These are phyloP conservation scores for Colletes gigas DNA, from an alignment of 1,140 invertebrate species.

Conservation along the genomic window DNA sequence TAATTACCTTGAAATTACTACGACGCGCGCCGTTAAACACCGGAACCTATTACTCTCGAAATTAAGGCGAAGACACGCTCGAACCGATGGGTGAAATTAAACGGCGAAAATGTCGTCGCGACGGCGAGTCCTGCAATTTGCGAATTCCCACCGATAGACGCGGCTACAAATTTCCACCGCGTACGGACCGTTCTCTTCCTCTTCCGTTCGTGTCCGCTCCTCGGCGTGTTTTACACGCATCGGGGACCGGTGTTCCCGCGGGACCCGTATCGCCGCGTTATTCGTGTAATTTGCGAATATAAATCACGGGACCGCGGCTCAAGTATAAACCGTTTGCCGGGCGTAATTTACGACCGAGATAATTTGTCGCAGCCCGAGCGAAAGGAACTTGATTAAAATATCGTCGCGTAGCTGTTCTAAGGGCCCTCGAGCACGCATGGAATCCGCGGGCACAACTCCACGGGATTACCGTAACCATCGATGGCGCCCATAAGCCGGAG, in stretches of 20 bases:
- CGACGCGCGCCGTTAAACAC: constrained; percentile 38
- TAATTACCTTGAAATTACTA: constrained; percentile 56
- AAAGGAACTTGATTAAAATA: constrained; percentile 44
- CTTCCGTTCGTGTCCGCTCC: neutral
- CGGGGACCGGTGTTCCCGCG: neutral
- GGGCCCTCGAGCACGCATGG: neutral
- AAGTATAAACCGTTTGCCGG: neutral
- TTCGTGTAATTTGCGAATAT: constrained; percentile 3
- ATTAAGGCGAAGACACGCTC: no score
- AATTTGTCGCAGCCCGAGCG: constrained; percentile 38
- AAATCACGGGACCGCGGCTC: neutral
- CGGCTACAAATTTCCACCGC: neutral
- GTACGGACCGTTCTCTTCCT: neutral
- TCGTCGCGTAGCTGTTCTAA: neutral
- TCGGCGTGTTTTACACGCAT: neutral
- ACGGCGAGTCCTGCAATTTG: neutral
- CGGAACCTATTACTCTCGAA: constrained; percentile 37
- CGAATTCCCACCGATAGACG: neutral
- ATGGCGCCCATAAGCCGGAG: no score
- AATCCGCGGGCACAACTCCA: neutral
- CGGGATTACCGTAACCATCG: neutral
- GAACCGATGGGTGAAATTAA: constrained; percentile 23
- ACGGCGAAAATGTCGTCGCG: constrained; percentile 11
- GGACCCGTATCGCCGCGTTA: neutral
- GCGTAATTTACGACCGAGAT: constrained; percentile 28